These are phyloP conservation scores for Corticium candelabrum DNA, from an alignment of 37 sponge, comb jelly and placozoan genomes.

Conservation along the genomic window DNA sequence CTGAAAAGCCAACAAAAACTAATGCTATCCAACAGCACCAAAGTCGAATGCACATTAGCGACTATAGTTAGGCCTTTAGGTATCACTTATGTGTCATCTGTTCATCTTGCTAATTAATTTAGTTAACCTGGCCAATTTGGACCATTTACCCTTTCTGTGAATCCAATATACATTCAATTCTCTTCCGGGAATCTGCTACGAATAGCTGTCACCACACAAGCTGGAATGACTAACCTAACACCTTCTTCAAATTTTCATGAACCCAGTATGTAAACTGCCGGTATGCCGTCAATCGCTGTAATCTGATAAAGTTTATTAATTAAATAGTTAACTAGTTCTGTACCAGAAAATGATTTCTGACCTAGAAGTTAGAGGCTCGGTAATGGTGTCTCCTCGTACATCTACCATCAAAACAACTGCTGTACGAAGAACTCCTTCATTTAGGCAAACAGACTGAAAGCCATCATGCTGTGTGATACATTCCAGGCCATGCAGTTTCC, in stretches of 20 bases:
- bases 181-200: background rate
- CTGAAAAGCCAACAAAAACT: no score
- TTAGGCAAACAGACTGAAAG: background rate
- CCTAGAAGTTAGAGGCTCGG: background rate
- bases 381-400: background rate
- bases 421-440: background rate
- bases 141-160: no score
- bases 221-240: background rate
- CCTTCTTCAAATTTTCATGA: background rate
- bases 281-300: background rate
- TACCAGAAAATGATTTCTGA: background rate
- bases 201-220: background rate
- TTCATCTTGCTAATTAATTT: no score
- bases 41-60: no score
- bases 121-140: no score
- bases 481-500: background rate
- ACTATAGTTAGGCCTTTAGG: no score
- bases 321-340: background rate
- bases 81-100: no score
- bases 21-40: no score
- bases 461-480: background rate
- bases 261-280: constrained; percentile 2
- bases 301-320: background rate
- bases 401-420: background rate
- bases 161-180: background rate